These are phyloP conservation scores for Malurus cyaneus DNA, from an alignment of 2,113 vertebrate genomes.

Conservation along the genomic window DNA sequence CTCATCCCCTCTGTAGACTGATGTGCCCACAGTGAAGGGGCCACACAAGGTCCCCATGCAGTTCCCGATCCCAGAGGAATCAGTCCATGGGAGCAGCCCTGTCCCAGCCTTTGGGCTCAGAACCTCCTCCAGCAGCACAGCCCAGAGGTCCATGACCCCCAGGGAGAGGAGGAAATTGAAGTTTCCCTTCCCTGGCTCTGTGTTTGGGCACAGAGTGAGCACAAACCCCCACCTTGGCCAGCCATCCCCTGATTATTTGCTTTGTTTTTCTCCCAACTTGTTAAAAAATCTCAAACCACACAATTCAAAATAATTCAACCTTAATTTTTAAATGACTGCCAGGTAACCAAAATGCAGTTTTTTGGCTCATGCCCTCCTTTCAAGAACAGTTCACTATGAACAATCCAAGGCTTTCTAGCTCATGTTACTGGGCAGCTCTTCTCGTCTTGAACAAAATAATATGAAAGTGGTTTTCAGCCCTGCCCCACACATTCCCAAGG, in stretches of 20 bases:
- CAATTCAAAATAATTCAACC: background rate
- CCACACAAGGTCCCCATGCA: accelerated
- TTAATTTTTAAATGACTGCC: background rate
- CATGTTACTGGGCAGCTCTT: background rate
- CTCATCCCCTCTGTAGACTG: background rate
- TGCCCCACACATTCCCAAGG: background rate
- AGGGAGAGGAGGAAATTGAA: background rate
- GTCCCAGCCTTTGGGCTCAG: background rate
- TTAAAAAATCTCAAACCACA: background rate
- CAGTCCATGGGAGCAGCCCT: background rate
- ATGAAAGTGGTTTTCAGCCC: background rate
- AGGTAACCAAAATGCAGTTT: background rate
- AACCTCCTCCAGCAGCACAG: background rate
- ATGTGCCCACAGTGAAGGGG: no score
- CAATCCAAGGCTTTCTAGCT: background rate
- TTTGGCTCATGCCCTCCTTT: background rate
- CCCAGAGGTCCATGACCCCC: accelerated
- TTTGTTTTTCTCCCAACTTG: background rate
- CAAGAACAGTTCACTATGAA: background rate
- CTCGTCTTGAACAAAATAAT: background rate
- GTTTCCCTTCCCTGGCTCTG: background rate
- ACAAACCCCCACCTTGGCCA: background rate
- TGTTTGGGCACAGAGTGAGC: background rate
- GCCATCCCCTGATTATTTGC: background rate
- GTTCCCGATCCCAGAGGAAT: no score